Percentiles rank a stretch among this genome's conserved stretches.
Evolutionary conservation across 2,797 vertebrate genomes (phyloP).

Genomic region (Gallinago solitaria): DNA sequence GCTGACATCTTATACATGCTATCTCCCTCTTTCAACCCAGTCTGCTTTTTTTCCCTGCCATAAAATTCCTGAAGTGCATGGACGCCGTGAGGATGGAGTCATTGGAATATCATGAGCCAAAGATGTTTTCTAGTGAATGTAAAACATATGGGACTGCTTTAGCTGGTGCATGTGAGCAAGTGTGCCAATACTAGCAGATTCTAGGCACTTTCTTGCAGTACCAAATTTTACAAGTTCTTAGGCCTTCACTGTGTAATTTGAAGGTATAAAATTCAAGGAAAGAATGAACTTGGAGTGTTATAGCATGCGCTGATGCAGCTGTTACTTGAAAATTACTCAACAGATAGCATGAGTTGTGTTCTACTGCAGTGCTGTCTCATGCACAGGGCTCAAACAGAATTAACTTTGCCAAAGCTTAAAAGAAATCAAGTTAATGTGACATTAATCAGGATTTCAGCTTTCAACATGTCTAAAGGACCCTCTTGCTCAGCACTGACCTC

Average conservation of each 20-base stretch:
- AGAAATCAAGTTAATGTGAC: not conserved
- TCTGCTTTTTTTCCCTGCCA: not conserved
- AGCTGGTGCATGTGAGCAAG: not conserved
- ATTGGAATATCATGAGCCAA: not conserved
- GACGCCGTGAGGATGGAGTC: not conserved
- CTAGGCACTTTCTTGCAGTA: not conserved
- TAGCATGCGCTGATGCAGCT: not conserved
- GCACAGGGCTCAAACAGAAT: not conserved
- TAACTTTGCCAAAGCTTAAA: not conserved
- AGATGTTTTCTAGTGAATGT: not conserved
- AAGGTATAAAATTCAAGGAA: not conserved
- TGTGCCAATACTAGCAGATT: not conserved
- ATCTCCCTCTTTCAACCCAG: not conserved
- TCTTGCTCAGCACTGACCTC: not conserved
- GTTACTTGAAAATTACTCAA: not conserved
- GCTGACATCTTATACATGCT: rapidly evolving
- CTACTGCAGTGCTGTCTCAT: not conserved
- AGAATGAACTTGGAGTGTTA: rapidly evolving
- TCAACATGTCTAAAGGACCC: not conserved
- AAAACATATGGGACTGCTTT: not conserved
- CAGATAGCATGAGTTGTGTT: not conserved
- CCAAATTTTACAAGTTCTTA: not conserved
- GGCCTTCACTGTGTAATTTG: rapidly evolving
- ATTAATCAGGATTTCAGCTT: not conserved
- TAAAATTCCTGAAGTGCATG: not conserved